A percentile compares a stretch with the other conserved stretches of the same genome.
Evolutionary conservation across 2,888 invertebrate species (phyloP).

Genomic region (Pocota personata): DNA sequence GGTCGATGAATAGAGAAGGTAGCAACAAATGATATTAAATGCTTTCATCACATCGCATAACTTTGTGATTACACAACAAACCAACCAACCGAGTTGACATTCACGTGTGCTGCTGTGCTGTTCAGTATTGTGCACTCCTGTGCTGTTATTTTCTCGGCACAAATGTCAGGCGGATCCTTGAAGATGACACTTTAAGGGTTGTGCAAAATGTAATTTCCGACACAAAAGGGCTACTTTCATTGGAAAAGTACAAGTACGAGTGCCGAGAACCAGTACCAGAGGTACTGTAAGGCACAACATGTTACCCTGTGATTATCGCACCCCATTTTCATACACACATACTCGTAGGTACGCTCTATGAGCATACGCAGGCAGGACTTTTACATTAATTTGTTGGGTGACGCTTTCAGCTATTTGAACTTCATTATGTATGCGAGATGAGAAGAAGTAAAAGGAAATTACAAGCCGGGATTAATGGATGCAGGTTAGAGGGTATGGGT

Average conservation of each 20-base stretch:
- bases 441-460: slow-evolving; percentile 68
- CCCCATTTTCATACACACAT: slow-evolving; percentile 52
- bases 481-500: neutral
- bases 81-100: slow-evolving; percentile 64
- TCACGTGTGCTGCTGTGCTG: slow-evolving; percentile 37
- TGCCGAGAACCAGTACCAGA: neutral
- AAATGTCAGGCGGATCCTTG: slow-evolving; percentile 58
- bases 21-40: slow-evolving; percentile 72
- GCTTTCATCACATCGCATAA: slow-evolving; percentile 65
- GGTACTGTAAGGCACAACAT: slow-evolving; percentile 41
- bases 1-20: slow-evolving; percentile 15
- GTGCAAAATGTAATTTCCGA: slow-evolving; percentile 71
- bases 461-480: slow-evolving; percentile 69
- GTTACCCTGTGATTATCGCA: slow-evolving; percentile 69
- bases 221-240: slow-evolving; percentile 71
- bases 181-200: slow-evolving; percentile 69
- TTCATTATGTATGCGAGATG: slow-evolving; percentile 68
- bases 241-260: slow-evolving; percentile 42
- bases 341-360: neutral
- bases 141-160: neutral
- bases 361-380: slow-evolving; percentile 34
- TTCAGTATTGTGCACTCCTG: neutral
- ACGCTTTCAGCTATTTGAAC: slow-evolving; percentile 67
- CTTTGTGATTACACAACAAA: slow-evolving; percentile 70
- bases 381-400: slow-evolving; percentile 71